Conservation (phyloP, 1,140 invertebrate genomes). For the Pseudobourletiella spinata region DNA sequence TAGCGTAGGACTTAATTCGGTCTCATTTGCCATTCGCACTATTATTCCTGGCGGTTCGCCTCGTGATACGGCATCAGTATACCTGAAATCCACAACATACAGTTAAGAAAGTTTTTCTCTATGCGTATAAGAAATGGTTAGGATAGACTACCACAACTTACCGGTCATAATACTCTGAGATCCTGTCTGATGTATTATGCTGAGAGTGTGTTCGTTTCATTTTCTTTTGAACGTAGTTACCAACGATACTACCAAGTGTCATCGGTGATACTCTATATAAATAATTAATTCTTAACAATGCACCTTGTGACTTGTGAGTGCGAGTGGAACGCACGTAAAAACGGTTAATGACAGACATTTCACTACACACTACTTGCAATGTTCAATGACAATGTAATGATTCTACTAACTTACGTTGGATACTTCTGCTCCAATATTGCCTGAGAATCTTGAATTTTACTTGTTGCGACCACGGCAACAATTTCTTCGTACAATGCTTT, state of each 20-base stretch:
- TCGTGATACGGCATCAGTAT: conserved; percentile 30
- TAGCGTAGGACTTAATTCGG: conserved; percentile 52
- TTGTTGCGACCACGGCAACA: background rate
- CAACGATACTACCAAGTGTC: conserved; percentile 33
- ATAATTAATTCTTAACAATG: background rate
- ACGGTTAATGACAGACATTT: background rate
- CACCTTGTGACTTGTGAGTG: background rate
- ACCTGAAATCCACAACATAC: conserved; percentile 32
- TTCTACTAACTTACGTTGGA: conserved; percentile 28
- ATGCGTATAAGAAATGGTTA: background rate
- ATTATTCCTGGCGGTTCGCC: conserved; percentile 47
- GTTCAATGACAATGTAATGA: background rate
- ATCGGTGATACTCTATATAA: conserved; percentile 25
- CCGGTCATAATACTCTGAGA: conserved; percentile 24
- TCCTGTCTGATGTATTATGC: conserved; percentile 27
- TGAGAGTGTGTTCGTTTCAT: conserved; percentile 29
- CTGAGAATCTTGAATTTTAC: conserved; percentile 21
- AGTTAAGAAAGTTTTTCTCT: background rate
- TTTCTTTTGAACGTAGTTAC: conserved; percentile 26
- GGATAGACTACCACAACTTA: conserved; percentile 8
- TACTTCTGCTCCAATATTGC: conserved; percentile 28
- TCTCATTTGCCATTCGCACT: conserved; percentile 47
- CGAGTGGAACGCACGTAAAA: background rate
- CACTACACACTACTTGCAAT: too few species aligned
- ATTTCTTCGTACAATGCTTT: conserved; percentile 1